A percentile compares a stretch with the other conserved stretches of the same genome.
Evolutionary conservation across 2,797 vertebrate species (phyloP).

Genomic region (Bradypodion pumilum): DNA sequence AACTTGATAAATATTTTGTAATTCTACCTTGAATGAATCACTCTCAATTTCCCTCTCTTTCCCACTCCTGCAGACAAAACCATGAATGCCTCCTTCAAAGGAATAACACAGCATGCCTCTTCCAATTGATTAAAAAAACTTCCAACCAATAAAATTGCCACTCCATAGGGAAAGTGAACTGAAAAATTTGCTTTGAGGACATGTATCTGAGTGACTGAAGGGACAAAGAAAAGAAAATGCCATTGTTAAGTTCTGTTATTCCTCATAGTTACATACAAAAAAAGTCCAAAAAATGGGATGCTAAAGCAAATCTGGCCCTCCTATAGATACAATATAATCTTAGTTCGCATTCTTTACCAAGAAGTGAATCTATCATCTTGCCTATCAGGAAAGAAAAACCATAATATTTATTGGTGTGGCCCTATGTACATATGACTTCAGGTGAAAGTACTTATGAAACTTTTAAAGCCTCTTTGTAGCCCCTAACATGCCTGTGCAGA

Average conservation of each 20-base stretch:
- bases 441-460: not conserved
- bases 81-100: not conserved
- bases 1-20: accelerated
- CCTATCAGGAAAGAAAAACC: too few relatives aligned
- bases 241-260: not conserved
- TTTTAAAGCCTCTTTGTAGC: not conserved
- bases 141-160: not conserved
- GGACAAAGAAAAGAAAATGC: not conserved
- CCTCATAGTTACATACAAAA: accelerated
- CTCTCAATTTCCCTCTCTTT: not conserved
- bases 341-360: constrained; percentile 2
- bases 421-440: not conserved
- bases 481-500: not conserved
- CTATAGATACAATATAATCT: constrained; percentile 2
- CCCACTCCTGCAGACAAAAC: not conserved
- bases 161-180: accelerated
- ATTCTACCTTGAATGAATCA: not conserved
- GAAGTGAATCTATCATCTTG: not conserved
- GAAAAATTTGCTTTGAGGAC: not conserved
- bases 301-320: not conserved
- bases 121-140: accelerated
- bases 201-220: not conserved
- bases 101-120: not conserved
- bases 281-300: constrained; percentile 23
- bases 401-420: not conserved